Percentiles rank a stretch among this genome's conserved stretches.
phyloP scores from a whole-genome alignment of 1,140 invertebrate genomes.

The Sarcophaga bullata region DNA sequence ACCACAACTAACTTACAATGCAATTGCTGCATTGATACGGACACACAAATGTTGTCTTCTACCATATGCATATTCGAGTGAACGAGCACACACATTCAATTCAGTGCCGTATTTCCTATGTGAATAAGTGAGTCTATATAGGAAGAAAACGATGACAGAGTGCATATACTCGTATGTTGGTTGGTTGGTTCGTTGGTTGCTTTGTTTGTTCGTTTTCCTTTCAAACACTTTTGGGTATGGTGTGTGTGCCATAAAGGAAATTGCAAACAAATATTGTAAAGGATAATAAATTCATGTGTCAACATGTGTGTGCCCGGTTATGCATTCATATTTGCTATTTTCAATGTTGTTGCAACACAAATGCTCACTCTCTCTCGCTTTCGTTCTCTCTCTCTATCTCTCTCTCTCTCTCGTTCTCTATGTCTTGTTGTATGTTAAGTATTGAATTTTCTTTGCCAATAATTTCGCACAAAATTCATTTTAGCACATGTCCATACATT shows the following conservation, averaged over 20 bases:
- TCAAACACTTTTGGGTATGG: slow-evolving; percentile 27
- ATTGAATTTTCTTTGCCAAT: not conserved
- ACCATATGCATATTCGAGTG: not conserved
- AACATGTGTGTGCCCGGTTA: slow-evolving; percentile 44
- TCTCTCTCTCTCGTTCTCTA: not conserved
- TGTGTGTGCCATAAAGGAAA: slow-evolving; percentile 50
- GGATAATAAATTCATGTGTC: slow-evolving; percentile 43
- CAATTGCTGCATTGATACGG: too few relatives aligned
- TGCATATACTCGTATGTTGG: too few relatives aligned
- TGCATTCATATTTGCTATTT: slow-evolving; percentile 24
- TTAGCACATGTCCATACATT: not conserved
- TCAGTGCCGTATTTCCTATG: too few relatives aligned
- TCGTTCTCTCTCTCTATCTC: not conserved
- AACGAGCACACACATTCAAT: not conserved
- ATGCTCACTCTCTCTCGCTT: not conserved
- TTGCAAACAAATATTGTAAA: slow-evolving; percentile 57
- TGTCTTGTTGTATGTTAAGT: not conserved
- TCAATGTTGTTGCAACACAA: not conserved
- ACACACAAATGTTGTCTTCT: too few relatives aligned
- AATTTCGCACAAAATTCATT: not conserved
- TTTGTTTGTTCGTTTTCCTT: slow-evolving; percentile 42
- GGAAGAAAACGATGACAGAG: too few relatives aligned
- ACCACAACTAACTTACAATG: not conserved
- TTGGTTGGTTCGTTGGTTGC: not conserved
- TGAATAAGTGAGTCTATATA: too few relatives aligned